These are phyloP conservation scores for Malaclemys terrapin DNA, from an alignment of 2,113 vertebrate species.

Conservation along the genomic window DNA sequence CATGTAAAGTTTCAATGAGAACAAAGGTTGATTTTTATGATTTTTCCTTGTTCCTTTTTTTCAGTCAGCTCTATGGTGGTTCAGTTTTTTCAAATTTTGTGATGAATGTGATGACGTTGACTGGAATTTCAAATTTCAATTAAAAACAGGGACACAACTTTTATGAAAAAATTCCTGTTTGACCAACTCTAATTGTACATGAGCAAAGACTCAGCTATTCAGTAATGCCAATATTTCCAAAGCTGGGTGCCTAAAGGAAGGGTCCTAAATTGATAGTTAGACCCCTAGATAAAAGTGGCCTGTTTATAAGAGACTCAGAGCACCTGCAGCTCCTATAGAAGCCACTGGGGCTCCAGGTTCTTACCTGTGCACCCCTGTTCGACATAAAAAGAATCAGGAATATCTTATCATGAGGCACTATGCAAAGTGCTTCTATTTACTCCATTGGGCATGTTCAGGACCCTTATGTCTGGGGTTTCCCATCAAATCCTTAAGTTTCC, in stretches of 20 bases:
- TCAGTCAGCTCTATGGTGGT: neutral
- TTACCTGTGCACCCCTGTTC: neutral
- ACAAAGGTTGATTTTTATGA: neutral
- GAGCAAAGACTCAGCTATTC: neutral
- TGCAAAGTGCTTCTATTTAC: neutral
- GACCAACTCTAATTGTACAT: neutral
- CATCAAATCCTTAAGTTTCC: neutral
- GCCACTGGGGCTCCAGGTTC: neutral
- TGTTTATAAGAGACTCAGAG: neutral
- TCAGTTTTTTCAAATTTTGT: neutral
- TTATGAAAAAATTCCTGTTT: neutral
- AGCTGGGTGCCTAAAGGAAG: neutral
- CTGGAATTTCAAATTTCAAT: neutral
- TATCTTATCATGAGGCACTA: neutral
- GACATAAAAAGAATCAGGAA: neutral
- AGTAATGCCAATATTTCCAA: neutral
- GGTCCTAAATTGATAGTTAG: neutral
- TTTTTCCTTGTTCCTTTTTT: neutral
- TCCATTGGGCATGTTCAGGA: neutral
- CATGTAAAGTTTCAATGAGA: neutral
- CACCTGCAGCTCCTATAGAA: neutral
- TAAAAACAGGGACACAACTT: neutral
- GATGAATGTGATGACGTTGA: neutral
- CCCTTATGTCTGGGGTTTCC: neutral
- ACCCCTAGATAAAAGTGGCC: too few relatives aligned